Conservation (phyloP, 2,113 vertebrate species). For the Brachirus orientalis region DNA sequence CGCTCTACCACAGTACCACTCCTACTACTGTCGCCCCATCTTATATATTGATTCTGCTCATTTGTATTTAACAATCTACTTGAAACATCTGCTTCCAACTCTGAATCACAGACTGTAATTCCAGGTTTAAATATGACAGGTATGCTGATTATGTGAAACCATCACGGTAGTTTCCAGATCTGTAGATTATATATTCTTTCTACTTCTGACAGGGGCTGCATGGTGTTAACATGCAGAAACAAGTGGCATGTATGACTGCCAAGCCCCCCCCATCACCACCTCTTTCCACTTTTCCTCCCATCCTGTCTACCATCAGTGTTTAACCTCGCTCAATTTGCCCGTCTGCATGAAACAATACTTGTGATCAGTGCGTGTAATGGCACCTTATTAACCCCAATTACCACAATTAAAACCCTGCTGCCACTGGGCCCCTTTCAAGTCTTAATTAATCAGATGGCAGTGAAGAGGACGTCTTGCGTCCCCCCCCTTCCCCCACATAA, state of each 20-base stretch:
- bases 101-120: background rate
- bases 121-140: background rate
- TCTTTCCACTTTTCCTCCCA: slow-evolving; percentile 46
- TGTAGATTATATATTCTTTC: slow-evolving; percentile 32
- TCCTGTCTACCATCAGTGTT: slow-evolving; percentile 78
- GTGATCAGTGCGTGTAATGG: slow-evolving; percentile 84
- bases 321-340: slow-evolving; percentile 83
- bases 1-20: too few species aligned
- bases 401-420: slow-evolving; percentile 85
- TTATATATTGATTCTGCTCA: too few species aligned
- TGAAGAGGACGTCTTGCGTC: slow-evolving; percentile 71
- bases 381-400: slow-evolving; percentile 87
- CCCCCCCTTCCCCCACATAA: slow-evolving; percentile 5
- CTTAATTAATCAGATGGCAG: slow-evolving; percentile 86
- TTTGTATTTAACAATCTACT: too few species aligned
- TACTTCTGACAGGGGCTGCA: slow-evolving; percentile 60
- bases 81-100: background rate
- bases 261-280: slow-evolving; percentile 40
- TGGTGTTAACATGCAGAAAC: slow-evolving; percentile 72
- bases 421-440: slow-evolving; percentile 84
- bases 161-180: slow-evolving; percentile 13
- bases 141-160: slow-evolving; percentile 36
- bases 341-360: slow-evolving; percentile 84
- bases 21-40: too few species aligned
- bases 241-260: slow-evolving; percentile 73